Evolutionary conservation across 2,797 vertebrate genomes (phyloP).

Genomic region (Oophaga sylvatica): DNA sequence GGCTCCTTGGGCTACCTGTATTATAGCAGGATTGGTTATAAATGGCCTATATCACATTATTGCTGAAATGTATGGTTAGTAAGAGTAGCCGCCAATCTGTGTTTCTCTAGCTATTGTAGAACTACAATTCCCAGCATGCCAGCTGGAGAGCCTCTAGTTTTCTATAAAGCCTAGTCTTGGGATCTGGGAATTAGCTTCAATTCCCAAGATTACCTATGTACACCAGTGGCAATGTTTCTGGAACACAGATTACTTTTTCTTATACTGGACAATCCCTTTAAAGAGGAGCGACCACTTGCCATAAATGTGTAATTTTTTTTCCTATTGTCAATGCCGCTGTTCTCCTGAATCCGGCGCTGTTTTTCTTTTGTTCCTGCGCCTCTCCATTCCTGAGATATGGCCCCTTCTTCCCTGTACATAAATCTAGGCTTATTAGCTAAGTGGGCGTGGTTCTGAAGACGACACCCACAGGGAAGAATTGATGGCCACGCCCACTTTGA

Average conservation of each 20-base stretch:
- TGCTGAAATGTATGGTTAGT: background rate
- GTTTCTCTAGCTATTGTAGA: background rate
- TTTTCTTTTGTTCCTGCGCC: no score
- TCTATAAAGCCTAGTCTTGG: background rate
- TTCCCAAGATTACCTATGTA: background rate
- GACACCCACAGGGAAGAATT: no score
- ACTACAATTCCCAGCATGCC: background rate
- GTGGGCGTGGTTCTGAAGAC: no score
- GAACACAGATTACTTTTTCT: background rate
- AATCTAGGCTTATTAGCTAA: no score
- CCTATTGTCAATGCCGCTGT: no score
- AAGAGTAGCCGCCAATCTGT: background rate
- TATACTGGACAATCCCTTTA: no score
- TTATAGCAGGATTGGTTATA: background rate
- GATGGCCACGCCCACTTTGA: no score
- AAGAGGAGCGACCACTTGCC: no score
- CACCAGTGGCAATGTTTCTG: background rate
- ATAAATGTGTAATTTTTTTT: no score
- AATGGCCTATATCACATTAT: background rate
- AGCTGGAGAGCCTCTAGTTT: background rate
- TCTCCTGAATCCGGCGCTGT: no score
- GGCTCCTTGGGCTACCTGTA: constrained; percentile 72
- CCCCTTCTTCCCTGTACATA: no score
- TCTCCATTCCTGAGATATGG: no score
- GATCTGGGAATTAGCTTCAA: background rate